Evolutionary conservation across 1,140 invertebrate species (phyloP).

Genomic region (Macrotrachela quadricornifera): DNA sequence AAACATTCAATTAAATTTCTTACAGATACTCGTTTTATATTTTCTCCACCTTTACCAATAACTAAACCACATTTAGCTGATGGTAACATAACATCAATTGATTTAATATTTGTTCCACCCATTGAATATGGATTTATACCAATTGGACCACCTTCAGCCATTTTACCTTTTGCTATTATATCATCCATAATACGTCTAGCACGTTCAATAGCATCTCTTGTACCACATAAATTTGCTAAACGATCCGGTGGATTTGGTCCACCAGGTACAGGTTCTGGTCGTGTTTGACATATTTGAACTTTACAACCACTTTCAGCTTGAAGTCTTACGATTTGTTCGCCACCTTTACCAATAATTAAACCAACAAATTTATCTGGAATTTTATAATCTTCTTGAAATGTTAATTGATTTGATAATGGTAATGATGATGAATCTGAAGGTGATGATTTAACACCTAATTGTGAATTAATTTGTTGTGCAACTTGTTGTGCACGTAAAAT

Average conservation of each 20-base stretch:
- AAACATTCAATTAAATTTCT: not conserved
- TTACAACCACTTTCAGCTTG: slow-evolving; percentile 87
- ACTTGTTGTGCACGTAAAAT: no score
- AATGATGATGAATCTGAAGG: no score
- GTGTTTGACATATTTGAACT: slow-evolving; percentile 93
- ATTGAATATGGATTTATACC: slow-evolving; percentile 11
- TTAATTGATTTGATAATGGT: no score
- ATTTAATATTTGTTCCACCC: slow-evolving; percentile 23
- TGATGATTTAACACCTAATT: no score
- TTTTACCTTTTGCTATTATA: slow-evolving; percentile 24
- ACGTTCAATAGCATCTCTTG: slow-evolving; percentile 50
- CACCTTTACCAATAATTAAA: slow-evolving; percentile 53
- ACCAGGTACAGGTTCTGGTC: no score
- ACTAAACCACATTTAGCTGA: slow-evolving; percentile 88
- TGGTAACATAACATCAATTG: slow-evolving; percentile 80
- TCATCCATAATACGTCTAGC: slow-evolving; percentile 45
- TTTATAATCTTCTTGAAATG: slow-evolving; percentile 7
- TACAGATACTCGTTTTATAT: slow-evolving; percentile 76
- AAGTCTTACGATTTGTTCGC: slow-evolving; percentile 78
- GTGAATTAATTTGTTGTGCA: no score
- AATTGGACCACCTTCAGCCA: slow-evolving; percentile 12
- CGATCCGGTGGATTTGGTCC: slow-evolving; percentile 58
- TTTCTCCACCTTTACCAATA: slow-evolving; percentile 87
- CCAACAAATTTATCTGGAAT: slow-evolving; percentile 7
- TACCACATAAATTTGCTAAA: slow-evolving; percentile 68